A percentile compares a stretch with the other conserved stretches of the same genome.
Conservation (phyloP, 2,888 invertebrate species). For the Hololepta plana region DNA sequence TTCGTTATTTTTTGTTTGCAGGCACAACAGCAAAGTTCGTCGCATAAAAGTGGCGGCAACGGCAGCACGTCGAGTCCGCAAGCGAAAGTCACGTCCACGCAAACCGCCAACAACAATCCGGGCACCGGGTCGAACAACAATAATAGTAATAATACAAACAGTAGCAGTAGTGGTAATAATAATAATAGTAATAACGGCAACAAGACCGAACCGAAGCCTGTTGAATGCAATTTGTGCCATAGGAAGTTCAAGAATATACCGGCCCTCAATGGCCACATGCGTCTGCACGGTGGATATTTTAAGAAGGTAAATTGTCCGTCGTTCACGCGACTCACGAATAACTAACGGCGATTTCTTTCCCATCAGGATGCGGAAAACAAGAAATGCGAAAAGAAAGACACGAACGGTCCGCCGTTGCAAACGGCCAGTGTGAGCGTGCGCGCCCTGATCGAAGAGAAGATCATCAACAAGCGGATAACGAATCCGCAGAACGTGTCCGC, state of each 20-base stretch:
- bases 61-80: slow-evolving; percentile 22
- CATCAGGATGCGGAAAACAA: slow-evolving; percentile 74
- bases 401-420: slow-evolving; percentile 66
- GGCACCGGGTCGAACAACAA: too few species aligned
- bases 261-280: slow-evolving; percentile 95
- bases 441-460: slow-evolving; percentile 83
- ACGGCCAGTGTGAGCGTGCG: slow-evolving; percentile 85
- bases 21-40: too few species aligned
- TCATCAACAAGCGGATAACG: slow-evolving; percentile 66
- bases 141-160: too few species aligned
- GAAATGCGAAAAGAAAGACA: slow-evolving; percentile 71
- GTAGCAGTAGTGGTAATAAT: slow-evolving; percentile 9
- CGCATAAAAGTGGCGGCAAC: too few species aligned
- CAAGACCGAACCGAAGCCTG: slow-evolving; percentile 59
- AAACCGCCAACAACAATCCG: too few species aligned
- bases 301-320: slow-evolving; percentile 65
- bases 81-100: slow-evolving; percentile 22
- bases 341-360: too few species aligned
- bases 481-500: slow-evolving; percentile 23
- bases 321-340: too few species aligned
- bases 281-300: slow-evolving; percentile 92
- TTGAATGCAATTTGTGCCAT: slow-evolving; percentile 89
- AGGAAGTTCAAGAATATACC: slow-evolving; percentile 95
- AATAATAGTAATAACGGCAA: slow-evolving; percentile 22
- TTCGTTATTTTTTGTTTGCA: too few species aligned